Evolutionary conservation across 2,797 vertebrate species (phyloP).

Genomic region (Danio jaintianensis): DNA sequence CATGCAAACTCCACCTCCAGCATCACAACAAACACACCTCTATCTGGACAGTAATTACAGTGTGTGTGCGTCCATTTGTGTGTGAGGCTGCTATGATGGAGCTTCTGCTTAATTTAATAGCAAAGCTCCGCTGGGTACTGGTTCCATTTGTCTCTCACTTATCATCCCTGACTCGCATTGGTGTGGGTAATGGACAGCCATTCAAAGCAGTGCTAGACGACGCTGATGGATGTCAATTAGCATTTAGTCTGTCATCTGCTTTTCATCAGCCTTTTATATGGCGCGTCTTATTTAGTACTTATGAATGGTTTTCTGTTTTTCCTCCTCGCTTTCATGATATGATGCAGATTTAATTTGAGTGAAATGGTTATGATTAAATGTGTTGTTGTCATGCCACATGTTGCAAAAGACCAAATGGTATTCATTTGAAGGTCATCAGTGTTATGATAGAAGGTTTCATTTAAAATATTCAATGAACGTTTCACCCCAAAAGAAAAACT

Average conservation of each 20-base stretch:
- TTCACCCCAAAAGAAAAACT: background rate
- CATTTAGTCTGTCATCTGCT: conserved; percentile 10
- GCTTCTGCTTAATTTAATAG: conserved; percentile 27
- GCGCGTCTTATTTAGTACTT: background rate
- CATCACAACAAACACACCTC: conserved; percentile 22
- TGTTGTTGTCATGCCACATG: background rate
- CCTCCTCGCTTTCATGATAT: background rate
- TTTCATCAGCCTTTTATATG: conserved; percentile 15
- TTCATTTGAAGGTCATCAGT: background rate
- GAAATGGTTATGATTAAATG: background rate
- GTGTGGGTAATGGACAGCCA: conserved; percentile 17
- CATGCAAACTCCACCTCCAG: conserved; percentile 21
- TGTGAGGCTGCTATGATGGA: conserved; percentile 26
- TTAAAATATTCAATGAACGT: background rate
- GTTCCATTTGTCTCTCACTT: conserved; percentile 45
- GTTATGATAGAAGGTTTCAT: background rate
- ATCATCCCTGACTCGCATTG: conserved; percentile 12
- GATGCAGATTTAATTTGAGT: conserved; percentile 18
- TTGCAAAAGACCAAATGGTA: background rate
- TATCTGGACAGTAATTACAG: conserved; percentile 36
- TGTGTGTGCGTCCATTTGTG: conserved; percentile 6
- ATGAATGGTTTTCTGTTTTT: conserved; percentile 23
- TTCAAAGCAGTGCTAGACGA: background rate
- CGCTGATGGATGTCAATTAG: conserved; percentile 11
- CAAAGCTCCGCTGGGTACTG: conserved; percentile 17